Conservation (phyloP, 2,888 invertebrate genomes). For the Eristalis arbustorum region DNA sequence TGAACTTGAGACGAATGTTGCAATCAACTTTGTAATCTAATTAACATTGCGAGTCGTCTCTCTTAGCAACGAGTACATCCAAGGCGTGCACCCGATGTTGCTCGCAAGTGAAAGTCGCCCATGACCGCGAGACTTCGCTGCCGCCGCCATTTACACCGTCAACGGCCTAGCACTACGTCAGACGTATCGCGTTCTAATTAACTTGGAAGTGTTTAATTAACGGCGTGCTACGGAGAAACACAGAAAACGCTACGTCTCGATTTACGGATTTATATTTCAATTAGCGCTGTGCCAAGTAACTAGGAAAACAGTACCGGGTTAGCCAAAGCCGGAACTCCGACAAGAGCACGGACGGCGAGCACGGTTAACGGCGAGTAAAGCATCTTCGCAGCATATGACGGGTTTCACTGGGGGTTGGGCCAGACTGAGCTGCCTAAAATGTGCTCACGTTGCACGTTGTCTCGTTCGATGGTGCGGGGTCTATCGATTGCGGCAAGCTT, state of each 20-base stretch:
- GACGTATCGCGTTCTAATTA: constrained; percentile 30
- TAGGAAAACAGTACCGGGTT: neutral
- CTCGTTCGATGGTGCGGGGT: constrained; percentile 4
- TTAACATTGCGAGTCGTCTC: constrained; percentile 12
- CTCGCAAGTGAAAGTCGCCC: constrained; percentile 39
- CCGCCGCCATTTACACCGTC: neutral
- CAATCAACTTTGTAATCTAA: constrained; percentile 45
- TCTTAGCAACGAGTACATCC: neutral
- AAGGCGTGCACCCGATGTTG: neutral
- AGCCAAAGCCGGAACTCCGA: neutral
- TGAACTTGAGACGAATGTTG: constrained; percentile 39
- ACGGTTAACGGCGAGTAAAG: neutral
- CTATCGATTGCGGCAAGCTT: neutral
- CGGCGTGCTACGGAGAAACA: neutral
- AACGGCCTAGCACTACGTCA: neutral
- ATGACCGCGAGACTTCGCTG: neutral
- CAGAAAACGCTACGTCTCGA: constrained; percentile 12
- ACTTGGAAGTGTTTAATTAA: constrained; percentile 41
- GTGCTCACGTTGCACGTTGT: neutral
- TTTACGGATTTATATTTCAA: constrained; percentile 52
- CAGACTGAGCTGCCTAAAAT: neutral
- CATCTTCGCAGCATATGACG: constrained; percentile 2
- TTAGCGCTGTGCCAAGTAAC: constrained; percentile 28
- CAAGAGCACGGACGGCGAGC: no score
- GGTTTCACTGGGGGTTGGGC: constrained; percentile 16